A percentile compares a stretch with the other conserved stretches of the same genome.
Evolutionary conservation across 1,140 invertebrate species (phyloP).

Genomic region (Coptotermes formosanus): DNA sequence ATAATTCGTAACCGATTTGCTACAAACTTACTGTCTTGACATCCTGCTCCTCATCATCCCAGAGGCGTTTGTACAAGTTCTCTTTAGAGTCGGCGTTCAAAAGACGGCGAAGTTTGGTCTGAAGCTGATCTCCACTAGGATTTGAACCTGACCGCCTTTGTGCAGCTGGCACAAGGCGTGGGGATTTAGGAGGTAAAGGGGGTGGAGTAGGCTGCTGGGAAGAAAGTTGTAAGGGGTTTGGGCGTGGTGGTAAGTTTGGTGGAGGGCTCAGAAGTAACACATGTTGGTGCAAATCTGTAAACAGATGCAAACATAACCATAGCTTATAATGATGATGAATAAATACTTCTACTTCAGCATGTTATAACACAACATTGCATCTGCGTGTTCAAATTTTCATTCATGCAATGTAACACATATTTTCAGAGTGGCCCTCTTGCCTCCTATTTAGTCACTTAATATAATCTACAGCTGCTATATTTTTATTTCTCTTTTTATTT

Average conservation of each 20-base stretch:
- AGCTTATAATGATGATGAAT: background rate
- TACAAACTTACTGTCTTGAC: slow-evolving; percentile 10
- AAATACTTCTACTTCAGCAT: too few species aligned
- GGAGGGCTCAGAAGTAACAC: slow-evolving; percentile 26
- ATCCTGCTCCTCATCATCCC: slow-evolving; percentile 32
- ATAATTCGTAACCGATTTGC: background rate
- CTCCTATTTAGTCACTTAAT: too few species aligned
- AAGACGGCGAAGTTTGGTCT: slow-evolving; percentile 73
- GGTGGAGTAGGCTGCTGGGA: slow-evolving; percentile 41
- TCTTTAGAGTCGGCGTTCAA: slow-evolving; percentile 71
- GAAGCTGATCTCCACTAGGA: slow-evolving; percentile 62
- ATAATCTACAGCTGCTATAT: too few species aligned
- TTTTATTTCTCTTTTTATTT: too few species aligned
- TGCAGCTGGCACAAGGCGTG: slow-evolving; percentile 50
- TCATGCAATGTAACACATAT: too few species aligned
- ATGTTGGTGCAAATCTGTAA: slow-evolving; percentile 14
- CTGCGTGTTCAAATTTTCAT: too few species aligned
- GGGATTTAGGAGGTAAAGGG: slow-evolving; percentile 54
- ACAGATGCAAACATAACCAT: background rate
- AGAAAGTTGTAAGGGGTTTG: background rate
- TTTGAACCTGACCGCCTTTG: slow-evolving; percentile 47
- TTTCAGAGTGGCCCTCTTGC: too few species aligned
- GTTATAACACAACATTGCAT: too few species aligned
- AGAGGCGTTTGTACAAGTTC: slow-evolving; percentile 44
- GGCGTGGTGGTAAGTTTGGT: slow-evolving; percentile 13